These are phyloP conservation scores for Tenthredo distinguenda DNA, from an alignment of 2,888 invertebrate genomes.

Conservation along the genomic window DNA sequence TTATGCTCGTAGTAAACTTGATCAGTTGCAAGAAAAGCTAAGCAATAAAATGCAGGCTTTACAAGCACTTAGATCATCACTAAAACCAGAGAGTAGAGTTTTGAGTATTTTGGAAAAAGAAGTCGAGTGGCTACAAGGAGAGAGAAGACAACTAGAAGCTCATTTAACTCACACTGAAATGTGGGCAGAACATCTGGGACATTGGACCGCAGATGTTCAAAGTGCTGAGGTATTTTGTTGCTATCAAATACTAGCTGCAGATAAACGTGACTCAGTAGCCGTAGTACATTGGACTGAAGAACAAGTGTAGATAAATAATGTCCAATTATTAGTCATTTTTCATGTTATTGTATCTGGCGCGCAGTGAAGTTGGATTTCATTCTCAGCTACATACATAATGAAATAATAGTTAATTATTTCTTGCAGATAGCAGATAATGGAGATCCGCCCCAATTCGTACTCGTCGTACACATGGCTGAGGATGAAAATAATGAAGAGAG, in stretches of 20 bases:
- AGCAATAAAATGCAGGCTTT: constrained; percentile 91
- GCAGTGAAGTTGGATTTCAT: not conserved
- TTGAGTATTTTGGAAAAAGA: constrained; percentile 89
- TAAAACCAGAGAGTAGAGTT: constrained; percentile 91
- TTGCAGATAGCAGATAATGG: constrained; percentile 83
- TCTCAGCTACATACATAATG: not conserved
- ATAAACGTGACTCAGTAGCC: not conserved
- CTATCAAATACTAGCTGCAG: constrained; percentile 46
- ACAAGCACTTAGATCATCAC: constrained; percentile 89
- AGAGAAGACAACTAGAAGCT: constrained; percentile 89
- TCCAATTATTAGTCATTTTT: not conserved
- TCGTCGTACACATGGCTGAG: constrained; percentile 88
- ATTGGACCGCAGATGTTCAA: constrained; percentile 92
- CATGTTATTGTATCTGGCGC: not conserved
- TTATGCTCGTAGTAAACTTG: constrained; percentile 89
- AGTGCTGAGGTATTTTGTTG: constrained; percentile 85
- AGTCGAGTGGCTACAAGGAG: constrained; percentile 90
- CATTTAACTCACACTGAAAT: constrained; percentile 92
- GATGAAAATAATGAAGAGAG: constrained; percentile 82
- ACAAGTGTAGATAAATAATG: not conserved
- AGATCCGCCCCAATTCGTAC: constrained; percentile 86
- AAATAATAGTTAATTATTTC: constrained; percentile 35
- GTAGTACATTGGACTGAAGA: not conserved
- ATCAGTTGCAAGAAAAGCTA: constrained; percentile 90
- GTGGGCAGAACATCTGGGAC: constrained; percentile 94